Percentiles rank a stretch among this genome's conserved stretches.
These are phyloP conservation scores for Epinephelus malabaricus DNA, from an alignment of 2,797 vertebrate species.

Conservation along the genomic window DNA sequence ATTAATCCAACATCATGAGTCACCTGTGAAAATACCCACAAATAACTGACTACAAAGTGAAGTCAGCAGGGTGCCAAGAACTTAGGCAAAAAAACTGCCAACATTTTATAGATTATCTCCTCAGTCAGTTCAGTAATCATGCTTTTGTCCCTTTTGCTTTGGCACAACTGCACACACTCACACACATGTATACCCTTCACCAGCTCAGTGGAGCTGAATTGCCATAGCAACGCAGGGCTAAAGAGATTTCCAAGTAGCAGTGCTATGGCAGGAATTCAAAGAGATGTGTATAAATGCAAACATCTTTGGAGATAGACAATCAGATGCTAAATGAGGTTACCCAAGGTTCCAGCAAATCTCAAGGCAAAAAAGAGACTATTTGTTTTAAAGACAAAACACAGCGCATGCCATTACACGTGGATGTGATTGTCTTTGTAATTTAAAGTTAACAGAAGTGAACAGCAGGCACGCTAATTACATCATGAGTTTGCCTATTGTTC, in stretches of 20 bases:
- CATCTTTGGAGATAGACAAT: conserved; percentile 31
- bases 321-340: conserved; percentile 35
- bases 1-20: conserved; percentile 57
- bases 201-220: conserved; percentile 65
- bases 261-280: conserved; percentile 63
- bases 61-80: conserved; percentile 30
- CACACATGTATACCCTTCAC: conserved; percentile 60
- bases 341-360: conserved; percentile 10
- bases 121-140: conserved; percentile 58
- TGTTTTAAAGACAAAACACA: conserved; percentile 16
- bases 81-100: conserved; percentile 22
- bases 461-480: conserved; percentile 13
- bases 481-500: not conserved
- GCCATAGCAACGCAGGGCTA: conserved; percentile 79
- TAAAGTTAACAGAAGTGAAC: conserved; percentile 18
- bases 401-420: not conserved
- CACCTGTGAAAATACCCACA: conserved; percentile 52
- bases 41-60: conserved; percentile 44
- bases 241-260: conserved; percentile 69
- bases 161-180: conserved; percentile 41
- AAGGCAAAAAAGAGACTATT: conserved; percentile 15
- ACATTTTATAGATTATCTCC: conserved; percentile 54
- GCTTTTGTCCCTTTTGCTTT: conserved; percentile 56
- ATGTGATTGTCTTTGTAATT: not conserved
- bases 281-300: conserved; percentile 50